A percentile compares a stretch with the other conserved stretches of the same genome.
Evolutionary conservation across 2,888 invertebrate species (phyloP).

Genomic region (Bibio marci): DNA sequence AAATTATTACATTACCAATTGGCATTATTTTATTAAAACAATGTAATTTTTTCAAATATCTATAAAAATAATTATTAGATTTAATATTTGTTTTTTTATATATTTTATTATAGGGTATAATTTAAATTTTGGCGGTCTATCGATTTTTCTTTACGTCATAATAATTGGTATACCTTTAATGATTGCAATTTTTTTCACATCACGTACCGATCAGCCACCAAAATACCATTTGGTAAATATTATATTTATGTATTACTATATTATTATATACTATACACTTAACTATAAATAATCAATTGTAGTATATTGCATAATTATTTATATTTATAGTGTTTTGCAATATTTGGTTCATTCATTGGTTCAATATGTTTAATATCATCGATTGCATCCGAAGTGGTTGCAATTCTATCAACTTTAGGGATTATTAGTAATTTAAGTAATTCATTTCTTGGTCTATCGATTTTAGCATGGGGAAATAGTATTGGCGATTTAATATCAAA

Average conservation of each 20-base stretch:
- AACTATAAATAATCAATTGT: not conserved
- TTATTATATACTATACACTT: too few relatives aligned
- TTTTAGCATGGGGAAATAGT: conserved; percentile 48
- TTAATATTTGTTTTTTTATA: conserved; percentile 1
- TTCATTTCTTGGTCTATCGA: conserved; percentile 42
- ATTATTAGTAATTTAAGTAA: conserved; percentile 37
- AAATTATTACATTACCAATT: conserved; percentile 32
- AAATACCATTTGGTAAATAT: conserved; percentile 15
- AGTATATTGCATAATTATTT: not conserved
- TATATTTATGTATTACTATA: not conserved
- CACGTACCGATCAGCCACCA: conserved; percentile 15
- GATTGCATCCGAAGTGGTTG: conserved; percentile 42
- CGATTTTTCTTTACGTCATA: not conserved
- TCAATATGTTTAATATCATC: conserved; percentile 38
- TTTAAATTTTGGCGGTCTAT: not conserved
- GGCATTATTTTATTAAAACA: too few relatives aligned
- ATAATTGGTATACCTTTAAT: conserved; percentile 4
- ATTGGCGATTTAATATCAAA: conserved; percentile 35
- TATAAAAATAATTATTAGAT: not conserved
- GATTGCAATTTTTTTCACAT: conserved; percentile 8
- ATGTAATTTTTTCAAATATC: not conserved
- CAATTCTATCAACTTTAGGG: conserved; percentile 36
- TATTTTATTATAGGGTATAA: not conserved
- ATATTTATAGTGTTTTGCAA: conserved; percentile 13
- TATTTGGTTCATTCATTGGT: conserved; percentile 12